Evolutionary conservation across 2,888 invertebrate genomes (phyloP), one percentile per base, ranked within the genome.

Genomic region (Polydesmus complanatus): DNA sequence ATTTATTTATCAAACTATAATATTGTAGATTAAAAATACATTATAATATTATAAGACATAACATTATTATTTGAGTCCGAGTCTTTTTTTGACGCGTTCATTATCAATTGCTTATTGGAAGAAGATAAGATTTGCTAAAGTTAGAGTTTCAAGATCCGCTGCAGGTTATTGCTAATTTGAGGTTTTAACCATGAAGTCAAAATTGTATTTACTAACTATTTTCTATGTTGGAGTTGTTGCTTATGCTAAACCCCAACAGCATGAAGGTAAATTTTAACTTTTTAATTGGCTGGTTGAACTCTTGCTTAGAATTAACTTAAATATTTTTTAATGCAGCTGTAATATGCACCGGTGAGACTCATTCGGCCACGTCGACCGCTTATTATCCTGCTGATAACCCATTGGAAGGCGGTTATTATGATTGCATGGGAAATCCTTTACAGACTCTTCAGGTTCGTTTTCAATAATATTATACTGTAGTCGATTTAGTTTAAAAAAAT

Each of bases 351-450:
- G 57, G 61, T 37, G 57, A 56, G 21, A 57, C 19, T 5, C 27
- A 61, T 47, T 11, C 26, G 14, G 49, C 57, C 2, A 61, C 37
- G 27, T 56, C 56, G 3, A 61, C 61, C 1, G 61, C 50, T 8
- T 61, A 61, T 48, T 61, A 61, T 52, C 61, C 61, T 47, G 61
- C 56, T 1, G 57, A 57, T 50, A 51, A 57, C 22, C 61, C 61
- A 18, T 50, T 49, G 3, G 61, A 61, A 61, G 61, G 61, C 18
- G 61, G 61, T 5, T 61, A 52, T 57, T 48, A 52, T 37, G 61
- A 61, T 23, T 61, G 61, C 52, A 56, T 50, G 23, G 61, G 53
- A 22, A 57, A 49, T 18, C 56, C 56, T 27, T 21, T 61, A 22
- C 52, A 56, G 23, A 61, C 61, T 19, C 48, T 61, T 3, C 61